Conservation (phyloP, 2,797 vertebrate species). For the Brachyalestes nurse region DNA sequence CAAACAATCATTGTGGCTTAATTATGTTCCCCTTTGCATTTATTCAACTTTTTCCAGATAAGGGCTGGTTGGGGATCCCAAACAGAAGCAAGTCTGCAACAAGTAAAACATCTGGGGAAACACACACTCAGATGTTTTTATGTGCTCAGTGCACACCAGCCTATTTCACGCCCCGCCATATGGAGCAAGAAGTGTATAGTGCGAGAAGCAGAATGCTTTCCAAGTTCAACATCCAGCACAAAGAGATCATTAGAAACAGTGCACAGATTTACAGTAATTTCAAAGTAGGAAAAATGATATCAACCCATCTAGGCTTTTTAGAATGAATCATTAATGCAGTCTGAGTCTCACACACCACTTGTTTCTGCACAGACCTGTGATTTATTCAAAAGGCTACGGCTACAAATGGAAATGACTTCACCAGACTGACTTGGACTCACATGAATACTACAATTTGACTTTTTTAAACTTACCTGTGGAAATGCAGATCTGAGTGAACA, state of each 20-base stretch:
- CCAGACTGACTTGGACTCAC: no score
- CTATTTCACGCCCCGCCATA: conserved; percentile 1
- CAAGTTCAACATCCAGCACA: not conserved
- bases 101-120: conserved; percentile 29
- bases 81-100: not conserved
- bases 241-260: not conserved
- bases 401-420: no score
- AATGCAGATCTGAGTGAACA: conserved; percentile 31
- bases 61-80: no score
- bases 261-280: not conserved
- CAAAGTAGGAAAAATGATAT: not conserved
- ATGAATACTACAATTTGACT: no score
- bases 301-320: not conserved
- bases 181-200: not conserved
- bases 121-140: not conserved
- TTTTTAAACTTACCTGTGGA: conserved; percentile 50
- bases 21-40: no score
- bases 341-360: no score
- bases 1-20: no score
- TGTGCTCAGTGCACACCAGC: not conserved
- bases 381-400: no score
- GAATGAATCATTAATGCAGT: not conserved
- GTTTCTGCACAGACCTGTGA: no score
- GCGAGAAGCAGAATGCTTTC: not conserved
- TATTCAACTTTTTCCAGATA: no score